Conservation (phyloP, 2,113 vertebrate genomes). For the Notarius lentiginosus region DNA sequence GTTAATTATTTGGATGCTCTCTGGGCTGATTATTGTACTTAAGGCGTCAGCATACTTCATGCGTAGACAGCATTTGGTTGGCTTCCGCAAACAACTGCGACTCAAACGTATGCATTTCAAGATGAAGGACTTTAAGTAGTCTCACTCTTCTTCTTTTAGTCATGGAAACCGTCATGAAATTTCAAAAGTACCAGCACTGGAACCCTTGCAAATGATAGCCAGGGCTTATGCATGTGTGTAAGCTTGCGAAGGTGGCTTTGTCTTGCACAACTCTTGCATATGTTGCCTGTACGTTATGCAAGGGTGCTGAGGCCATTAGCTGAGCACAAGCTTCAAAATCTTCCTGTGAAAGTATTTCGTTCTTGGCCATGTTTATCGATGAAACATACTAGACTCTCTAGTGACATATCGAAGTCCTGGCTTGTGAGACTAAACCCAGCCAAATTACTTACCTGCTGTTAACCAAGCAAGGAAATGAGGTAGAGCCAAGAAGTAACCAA, state of each 20-base stretch:
- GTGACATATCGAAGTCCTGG: not conserved
- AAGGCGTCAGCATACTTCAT: not conserved
- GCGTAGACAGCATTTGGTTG: not conserved
- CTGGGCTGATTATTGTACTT: not conserved
- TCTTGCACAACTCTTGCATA: not conserved
- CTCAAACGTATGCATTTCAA: not conserved
- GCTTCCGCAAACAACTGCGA: not conserved
- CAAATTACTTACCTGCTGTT: not conserved
- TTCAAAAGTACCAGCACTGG: not conserved
- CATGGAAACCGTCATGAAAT: not conserved
- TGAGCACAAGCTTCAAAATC: not conserved
- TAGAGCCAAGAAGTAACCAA: too few species aligned
- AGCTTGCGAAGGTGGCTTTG: not conserved
- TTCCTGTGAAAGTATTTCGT: not conserved
- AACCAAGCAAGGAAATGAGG: not conserved
- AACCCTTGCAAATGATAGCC: not conserved
- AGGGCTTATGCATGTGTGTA: not conserved
- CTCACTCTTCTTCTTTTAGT: not conserved
- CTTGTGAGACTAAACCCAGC: not conserved
- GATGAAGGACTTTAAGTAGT: not conserved
- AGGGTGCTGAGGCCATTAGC: not conserved
- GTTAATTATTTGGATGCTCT: conserved; percentile 5
- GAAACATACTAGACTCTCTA: too few species aligned
- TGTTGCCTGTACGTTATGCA: not conserved
- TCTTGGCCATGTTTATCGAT: not conserved